Conservation (phyloP, 92 coral and sea anemone species). For the Parazoanthus darwini region DNA sequence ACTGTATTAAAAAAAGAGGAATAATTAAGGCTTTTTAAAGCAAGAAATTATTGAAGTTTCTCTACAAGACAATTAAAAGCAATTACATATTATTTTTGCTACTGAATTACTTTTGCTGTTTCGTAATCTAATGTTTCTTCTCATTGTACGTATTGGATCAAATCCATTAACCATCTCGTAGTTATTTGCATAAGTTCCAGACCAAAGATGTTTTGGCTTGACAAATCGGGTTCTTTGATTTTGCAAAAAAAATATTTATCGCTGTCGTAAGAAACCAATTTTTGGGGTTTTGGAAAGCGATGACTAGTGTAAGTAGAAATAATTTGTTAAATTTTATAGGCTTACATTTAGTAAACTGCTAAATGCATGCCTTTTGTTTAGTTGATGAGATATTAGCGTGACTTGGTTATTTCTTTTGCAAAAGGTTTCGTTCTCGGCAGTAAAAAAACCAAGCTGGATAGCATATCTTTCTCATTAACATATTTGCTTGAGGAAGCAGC, state of each 20-base stretch:
- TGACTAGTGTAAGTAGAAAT: not conserved
- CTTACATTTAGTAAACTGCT: no score
- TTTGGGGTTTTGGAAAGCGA: not conserved
- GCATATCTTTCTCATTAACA: not conserved
- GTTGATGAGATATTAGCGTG: no score
- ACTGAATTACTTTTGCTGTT: no score
- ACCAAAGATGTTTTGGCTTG: not conserved
- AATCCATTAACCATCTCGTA: not conserved
- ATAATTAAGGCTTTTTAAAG: not conserved
- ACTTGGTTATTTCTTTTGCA: no score
- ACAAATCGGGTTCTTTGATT: not conserved
- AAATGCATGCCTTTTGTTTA: no score
- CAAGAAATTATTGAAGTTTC: no score
- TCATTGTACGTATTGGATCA: no score
- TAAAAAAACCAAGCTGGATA: no score
- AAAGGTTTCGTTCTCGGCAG: not conserved
- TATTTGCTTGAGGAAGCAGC: not conserved
- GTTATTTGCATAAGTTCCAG: not conserved
- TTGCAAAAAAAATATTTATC: not conserved
- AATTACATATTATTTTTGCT: not conserved
- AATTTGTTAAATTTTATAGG: not conserved
- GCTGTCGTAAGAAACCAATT: not conserved
- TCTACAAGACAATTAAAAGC: not conserved
- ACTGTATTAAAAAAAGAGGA: not conserved
- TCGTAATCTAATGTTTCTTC: not conserved